Evolutionary conservation across 2,113 vertebrate genomes (phyloP).

Genomic region (Leuciscus idus): DNA sequence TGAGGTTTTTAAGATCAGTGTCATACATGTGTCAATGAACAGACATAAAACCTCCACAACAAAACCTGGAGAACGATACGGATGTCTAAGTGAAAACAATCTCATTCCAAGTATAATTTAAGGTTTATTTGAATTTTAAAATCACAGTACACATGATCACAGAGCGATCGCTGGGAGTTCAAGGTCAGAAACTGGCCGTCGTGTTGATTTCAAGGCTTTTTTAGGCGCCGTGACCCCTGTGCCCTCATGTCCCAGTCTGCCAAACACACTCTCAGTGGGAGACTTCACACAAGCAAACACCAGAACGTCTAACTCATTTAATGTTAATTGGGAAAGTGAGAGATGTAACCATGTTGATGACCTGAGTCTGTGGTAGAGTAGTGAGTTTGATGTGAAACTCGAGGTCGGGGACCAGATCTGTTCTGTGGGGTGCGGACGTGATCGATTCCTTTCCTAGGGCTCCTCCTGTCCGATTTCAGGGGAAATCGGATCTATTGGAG

Average conservation of each 20-base stretch:
- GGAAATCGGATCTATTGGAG: too few relatives aligned
- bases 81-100: background rate
- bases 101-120: constrained; percentile 17
- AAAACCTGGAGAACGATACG: background rate
- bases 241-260: background rate
- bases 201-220: constrained; percentile 23
- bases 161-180: background rate
- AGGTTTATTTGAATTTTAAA: constrained; percentile 3
- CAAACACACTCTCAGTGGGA: background rate
- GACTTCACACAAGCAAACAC: background rate
- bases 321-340: too few relatives aligned
- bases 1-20: too few relatives aligned
- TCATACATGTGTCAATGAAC: background rate
- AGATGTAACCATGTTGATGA: too few relatives aligned
- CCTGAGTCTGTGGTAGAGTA: too few relatives aligned
- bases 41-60: background rate
- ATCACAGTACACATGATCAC: background rate
- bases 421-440: too few relatives aligned
- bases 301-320: background rate
- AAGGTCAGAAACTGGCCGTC: background rate
- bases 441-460: too few relatives aligned
- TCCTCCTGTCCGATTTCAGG: too few relatives aligned
- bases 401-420: too few relatives aligned
- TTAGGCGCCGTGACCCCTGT: background rate
- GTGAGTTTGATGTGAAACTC: too few relatives aligned